Conservation (phyloP, 2,888 invertebrate genomes). For the Microctonus aethiopoides region DNA sequence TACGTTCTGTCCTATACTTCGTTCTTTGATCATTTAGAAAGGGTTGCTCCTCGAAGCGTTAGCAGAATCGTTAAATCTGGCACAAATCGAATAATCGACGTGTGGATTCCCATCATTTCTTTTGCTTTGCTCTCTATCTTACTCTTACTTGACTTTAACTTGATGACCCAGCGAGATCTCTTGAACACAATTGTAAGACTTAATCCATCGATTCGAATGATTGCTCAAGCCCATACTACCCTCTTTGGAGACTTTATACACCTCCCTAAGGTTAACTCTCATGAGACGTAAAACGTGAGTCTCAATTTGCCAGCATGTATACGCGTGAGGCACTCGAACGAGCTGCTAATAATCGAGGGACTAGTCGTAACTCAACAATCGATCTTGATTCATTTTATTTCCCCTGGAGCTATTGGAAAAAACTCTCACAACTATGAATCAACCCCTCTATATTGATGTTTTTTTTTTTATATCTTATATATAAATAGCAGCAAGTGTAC, state of each 20-base stretch:
- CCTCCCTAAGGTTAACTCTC: slow-evolving; percentile 19
- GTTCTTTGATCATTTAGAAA: slow-evolving; percentile 38
- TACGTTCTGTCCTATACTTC: slow-evolving; percentile 32
- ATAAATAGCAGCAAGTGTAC: too few species aligned
- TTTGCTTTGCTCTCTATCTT: neutral
- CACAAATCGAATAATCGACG: slow-evolving; percentile 45
- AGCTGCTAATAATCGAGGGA: slow-evolving; percentile 33
- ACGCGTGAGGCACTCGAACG: slow-evolving; percentile 30
- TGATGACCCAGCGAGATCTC: neutral
- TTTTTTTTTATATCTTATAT: neutral
- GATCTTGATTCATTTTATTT: slow-evolving; percentile 27
- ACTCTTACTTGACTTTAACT: slow-evolving; percentile 12
- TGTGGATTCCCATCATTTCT: slow-evolving; percentile 39
- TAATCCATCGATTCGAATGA: slow-evolving; percentile 21
- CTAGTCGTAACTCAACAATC: slow-evolving; percentile 23
- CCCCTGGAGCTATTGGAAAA: neutral
- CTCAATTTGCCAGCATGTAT: slow-evolving; percentile 23
- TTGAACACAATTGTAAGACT: slow-evolving; percentile 17
- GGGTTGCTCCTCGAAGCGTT: slow-evolving; percentile 33
- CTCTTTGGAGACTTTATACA: slow-evolving; percentile 27
- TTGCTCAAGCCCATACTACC: neutral
- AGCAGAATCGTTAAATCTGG: slow-evolving; percentile 51
- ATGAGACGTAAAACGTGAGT: slow-evolving; percentile 26
- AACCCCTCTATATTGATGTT: neutral
- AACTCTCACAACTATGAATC: neutral